Percentiles rank a stretch among this genome's conserved stretches.
Conservation (phyloP, 2,888 invertebrate genomes). For the Tortricodes alternella region DNA sequence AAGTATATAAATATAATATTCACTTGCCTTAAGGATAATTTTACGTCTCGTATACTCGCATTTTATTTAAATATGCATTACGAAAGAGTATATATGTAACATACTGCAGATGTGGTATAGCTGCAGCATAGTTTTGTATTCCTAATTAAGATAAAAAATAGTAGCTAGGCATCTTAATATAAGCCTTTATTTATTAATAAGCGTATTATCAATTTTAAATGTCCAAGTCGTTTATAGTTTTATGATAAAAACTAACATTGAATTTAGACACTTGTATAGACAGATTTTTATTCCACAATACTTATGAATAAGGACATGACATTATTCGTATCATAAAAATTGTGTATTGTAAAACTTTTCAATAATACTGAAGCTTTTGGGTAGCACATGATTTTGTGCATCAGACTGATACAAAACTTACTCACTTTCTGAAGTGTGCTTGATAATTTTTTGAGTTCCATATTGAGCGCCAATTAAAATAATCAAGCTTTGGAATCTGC, state of each 20-base stretch:
- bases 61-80: slow-evolving; percentile 48
- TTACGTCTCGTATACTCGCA: slow-evolving; percentile 63
- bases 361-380: neutral
- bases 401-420: slow-evolving; percentile 1
- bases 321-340: slow-evolving; percentile 8
- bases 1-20: slow-evolving; percentile 31
- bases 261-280: slow-evolving; percentile 39
- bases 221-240: slow-evolving; percentile 52
- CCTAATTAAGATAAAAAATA: slow-evolving; percentile 42
- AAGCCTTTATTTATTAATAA: slow-evolving; percentile 49
- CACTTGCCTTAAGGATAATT: slow-evolving; percentile 68
- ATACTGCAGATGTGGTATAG: slow-evolving; percentile 29
- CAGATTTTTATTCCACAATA: slow-evolving; percentile 45
- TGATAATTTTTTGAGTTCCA: neutral
- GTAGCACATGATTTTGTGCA: neutral
- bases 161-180: slow-evolving; percentile 49
- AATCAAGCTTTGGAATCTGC: slow-evolving; percentile 10
- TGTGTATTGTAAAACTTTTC: neutral
- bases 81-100: slow-evolving; percentile 27
- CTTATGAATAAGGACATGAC: slow-evolving; percentile 38
- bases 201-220: slow-evolving; percentile 47
- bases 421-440: slow-evolving; percentile 1
- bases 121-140: slow-evolving; percentile 46
- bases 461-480: neutral
- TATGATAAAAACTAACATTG: slow-evolving; percentile 41